Percentiles rank a stretch among this genome's conserved stretches.
These are phyloP conservation scores for Harmothoe impar DNA, from an alignment of 2,888 invertebrate genomes.

Conservation along the genomic window DNA sequence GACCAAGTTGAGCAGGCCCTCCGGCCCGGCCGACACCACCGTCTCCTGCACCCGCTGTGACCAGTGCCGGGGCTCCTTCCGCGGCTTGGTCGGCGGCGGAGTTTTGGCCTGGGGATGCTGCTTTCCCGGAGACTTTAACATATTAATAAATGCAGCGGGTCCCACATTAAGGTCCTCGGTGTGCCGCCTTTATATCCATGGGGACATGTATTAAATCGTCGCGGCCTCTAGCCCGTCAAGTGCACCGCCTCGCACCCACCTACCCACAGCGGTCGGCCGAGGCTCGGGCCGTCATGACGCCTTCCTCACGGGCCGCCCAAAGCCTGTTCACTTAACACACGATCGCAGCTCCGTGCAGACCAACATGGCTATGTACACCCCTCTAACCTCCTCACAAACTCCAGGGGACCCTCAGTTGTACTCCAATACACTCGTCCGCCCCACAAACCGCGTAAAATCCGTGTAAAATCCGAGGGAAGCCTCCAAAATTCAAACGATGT, in stretches of 20 bases:
- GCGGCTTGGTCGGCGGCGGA: constrained; percentile 60
- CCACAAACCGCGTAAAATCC: constrained; percentile 37
- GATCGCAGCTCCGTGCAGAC: constrained; percentile 45
- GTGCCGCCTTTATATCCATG: constrained; percentile 11
- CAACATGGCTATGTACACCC: not conserved
- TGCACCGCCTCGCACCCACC: constrained; percentile 22
- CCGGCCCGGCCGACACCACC: constrained; percentile 83
- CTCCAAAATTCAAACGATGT: constrained; percentile 65
- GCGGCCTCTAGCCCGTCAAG: not conserved
- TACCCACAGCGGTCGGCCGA: constrained; percentile 32
- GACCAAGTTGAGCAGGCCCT: constrained; percentile 83
- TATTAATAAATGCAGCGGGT: constrained; percentile 14
- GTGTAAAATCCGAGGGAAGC: constrained; percentile 29
- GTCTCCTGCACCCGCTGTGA: constrained; percentile 83
- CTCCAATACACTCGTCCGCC: not conserved
- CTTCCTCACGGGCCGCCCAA: not conserved
- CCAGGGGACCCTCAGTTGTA: not conserved
- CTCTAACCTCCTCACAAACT: not conserved
- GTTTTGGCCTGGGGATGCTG: constrained; percentile 64
- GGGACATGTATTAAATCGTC: not conserved
- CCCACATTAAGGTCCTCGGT: constrained; percentile 40
- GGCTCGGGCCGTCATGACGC: constrained; percentile 32
- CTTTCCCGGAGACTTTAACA: constrained; percentile 60
- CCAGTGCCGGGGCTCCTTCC: constrained; percentile 82
- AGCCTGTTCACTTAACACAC: constrained; percentile 43